A percentile compares a stretch with the other conserved stretches of the same genome.
These are phyloP conservation scores for Eulemur rubriventer DNA, from an alignment of 2,797 vertebrate genomes.

Conservation along the genomic window DNA sequence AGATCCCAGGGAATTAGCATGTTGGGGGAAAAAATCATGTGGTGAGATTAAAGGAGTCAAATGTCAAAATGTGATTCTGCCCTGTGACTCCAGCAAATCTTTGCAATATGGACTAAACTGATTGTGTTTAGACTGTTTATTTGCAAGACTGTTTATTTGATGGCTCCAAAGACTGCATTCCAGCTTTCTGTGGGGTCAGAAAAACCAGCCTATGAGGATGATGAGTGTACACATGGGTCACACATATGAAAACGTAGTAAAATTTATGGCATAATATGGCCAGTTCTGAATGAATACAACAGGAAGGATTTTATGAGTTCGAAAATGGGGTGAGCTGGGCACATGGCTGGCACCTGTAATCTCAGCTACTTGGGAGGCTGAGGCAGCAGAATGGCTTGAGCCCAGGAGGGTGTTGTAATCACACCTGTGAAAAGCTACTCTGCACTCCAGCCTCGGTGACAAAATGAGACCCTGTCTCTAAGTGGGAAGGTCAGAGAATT, in stretches of 20 bases:
- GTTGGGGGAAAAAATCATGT: not conserved
- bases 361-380: not conserved
- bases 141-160: not conserved
- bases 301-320: not conserved
- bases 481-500: not conserved
- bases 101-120: not conserved
- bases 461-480: not conserved
- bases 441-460: not conserved
- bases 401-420: not conserved
- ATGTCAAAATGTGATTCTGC: not conserved
- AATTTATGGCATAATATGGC: not conserved
- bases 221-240: not conserved
- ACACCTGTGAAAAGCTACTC: not conserved
- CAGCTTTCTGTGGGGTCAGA: not conserved
- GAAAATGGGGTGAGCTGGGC: not conserved
- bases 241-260: not conserved
- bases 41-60: not conserved
- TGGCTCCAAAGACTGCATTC: not conserved
- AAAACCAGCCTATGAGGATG: not conserved
- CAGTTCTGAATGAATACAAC: not conserved
- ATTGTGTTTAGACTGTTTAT: not conserved
- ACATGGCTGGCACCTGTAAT: not conserved
- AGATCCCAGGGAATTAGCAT: not conserved
- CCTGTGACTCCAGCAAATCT: not conserved
- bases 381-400: not conserved